Conservation (phyloP, 2,888 invertebrate genomes). For the Dryomyza anilis region DNA sequence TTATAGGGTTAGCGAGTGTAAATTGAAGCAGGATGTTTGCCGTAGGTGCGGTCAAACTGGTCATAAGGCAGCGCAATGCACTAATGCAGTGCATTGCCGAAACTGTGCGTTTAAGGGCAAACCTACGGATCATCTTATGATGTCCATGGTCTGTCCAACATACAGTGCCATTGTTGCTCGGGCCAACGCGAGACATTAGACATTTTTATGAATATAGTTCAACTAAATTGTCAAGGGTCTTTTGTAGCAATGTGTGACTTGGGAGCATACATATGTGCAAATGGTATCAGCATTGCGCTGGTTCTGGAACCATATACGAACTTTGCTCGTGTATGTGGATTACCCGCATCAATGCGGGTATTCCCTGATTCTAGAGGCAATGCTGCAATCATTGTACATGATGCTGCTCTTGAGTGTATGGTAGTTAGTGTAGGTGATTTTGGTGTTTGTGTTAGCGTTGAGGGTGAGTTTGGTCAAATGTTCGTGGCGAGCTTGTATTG, state of each 20-base stretch:
- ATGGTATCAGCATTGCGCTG: background rate
- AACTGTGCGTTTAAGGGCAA: slow-evolving; percentile 30
- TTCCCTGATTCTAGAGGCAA: slow-evolving; percentile 11
- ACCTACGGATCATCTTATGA: slow-evolving; percentile 31
- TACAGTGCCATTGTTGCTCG: slow-evolving; percentile 25
- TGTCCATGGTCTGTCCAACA: slow-evolving; percentile 27
- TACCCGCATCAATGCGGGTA: background rate
- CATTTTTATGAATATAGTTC: no score
- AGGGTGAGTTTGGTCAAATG: slow-evolving; percentile 29
- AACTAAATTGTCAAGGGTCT: slow-evolving; percentile 29
- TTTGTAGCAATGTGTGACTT: slow-evolving; percentile 22
- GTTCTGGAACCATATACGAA: slow-evolving; percentile 27
- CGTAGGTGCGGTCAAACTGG: slow-evolving; percentile 22
- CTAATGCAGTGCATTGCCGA: slow-evolving; percentile 24
- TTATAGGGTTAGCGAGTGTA: slow-evolving; percentile 28
- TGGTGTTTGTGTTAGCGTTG: slow-evolving; percentile 33
- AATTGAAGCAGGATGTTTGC: slow-evolving; percentile 18
- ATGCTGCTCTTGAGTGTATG: slow-evolving; percentile 24
- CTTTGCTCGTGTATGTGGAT: background rate
- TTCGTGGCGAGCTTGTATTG: slow-evolving; percentile 28
- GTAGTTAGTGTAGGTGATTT: slow-evolving; percentile 17
- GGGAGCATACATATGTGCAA: slow-evolving; percentile 7
- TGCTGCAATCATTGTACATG: slow-evolving; percentile 19
- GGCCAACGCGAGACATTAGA: slow-evolving; percentile 31
- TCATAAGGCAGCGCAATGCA: slow-evolving; percentile 16